Evolutionary conservation across 2,113 vertebrate species (phyloP), one percentile per base, ranked within the genome.

Genomic region (Sterna hirundo): DNA sequence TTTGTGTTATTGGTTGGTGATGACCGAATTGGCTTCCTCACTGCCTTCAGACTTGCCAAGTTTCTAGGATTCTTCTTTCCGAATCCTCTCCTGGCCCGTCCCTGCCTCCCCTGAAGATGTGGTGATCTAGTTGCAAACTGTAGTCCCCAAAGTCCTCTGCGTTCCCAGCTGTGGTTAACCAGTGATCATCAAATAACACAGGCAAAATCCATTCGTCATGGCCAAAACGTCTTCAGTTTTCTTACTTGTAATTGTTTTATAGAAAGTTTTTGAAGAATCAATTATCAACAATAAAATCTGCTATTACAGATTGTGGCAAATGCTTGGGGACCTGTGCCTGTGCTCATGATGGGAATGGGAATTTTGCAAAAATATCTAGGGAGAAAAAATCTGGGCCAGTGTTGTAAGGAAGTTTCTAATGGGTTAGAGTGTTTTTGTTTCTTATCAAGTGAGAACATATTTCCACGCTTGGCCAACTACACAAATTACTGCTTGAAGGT

Each of bases 1-100:
- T 36, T 34, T 47, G 16, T 64, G 62, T 83, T 79, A 44, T 0
- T 3, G 1, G 8, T 13, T 79, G 52, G 23, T 0, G 0, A 6
- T 29, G 40, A 32, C 21, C 2, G 4, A 46, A 26, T 13, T 77
- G 21, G 9, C 29, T 90, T 65, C 62, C 17, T 72, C 25, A 15
- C 77, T 74, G 14, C 23, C 17, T 65, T 79, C 46, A 83, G 36
- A 13, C 18, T 65, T 42, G 32, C 17, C 38, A 10, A 0, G 0
- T 76, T 90, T 62, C 6, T 9, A 66, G 38, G 58, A 83, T 16
- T 87, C 13, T 70, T 7, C 9, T 84, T 79, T 76, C 30, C 54
- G 72, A 68, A 75, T 11, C 3, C 19, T 81, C 26, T 42, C 40
- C 54, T 49, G 61, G 4, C 30, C 54, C 13, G 6, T 42, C 25